A percentile compares a stretch with the other conserved stretches of the same genome.
These are phyloP conservation scores for Nycteola revayana DNA, from an alignment of 2,888 invertebrate species.

Conservation along the genomic window DNA sequence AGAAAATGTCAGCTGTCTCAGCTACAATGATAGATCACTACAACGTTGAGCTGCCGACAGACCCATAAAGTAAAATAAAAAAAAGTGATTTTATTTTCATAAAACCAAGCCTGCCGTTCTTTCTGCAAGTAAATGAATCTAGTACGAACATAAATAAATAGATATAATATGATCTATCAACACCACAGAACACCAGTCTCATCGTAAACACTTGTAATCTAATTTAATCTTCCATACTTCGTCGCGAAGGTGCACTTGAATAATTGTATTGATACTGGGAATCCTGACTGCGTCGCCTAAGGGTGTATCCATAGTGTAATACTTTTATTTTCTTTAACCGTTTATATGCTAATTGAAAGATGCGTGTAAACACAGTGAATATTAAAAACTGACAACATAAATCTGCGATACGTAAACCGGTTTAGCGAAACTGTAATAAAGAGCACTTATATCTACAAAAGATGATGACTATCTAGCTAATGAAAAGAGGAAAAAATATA, in stretches of 20 bases:
- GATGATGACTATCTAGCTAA: too few species aligned
- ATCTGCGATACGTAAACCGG: constrained; percentile 12
- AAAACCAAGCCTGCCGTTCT: too few species aligned
- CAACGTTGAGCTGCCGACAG: too few species aligned
- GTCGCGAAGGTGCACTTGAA: constrained; percentile 22
- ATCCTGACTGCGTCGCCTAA: constrained; percentile 7
- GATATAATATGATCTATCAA: too few species aligned
- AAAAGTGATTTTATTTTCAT: too few species aligned
- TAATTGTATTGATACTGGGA: constrained; percentile 27
- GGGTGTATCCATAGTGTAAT: background rate
- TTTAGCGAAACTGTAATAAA: constrained; percentile 7
- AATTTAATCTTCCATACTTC: constrained; percentile 21
- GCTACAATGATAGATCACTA: too few species aligned
- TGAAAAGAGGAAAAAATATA: too few species aligned
- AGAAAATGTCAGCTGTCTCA: too few species aligned
- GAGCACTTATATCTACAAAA: too few species aligned
- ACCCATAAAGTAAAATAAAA: too few species aligned
- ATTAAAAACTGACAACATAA: constrained; percentile 28
- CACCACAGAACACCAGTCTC: background rate
- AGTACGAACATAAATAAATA: too few species aligned
- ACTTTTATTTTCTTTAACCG: constrained; percentile 22
- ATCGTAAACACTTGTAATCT: constrained; percentile 28
- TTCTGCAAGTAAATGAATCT: too few species aligned
- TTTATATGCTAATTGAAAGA: constrained; percentile 39
- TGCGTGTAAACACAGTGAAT: constrained; percentile 23